Evolutionary conservation across 92 coral and sea anemone species (phyloP).

Genomic region (Parazoanthus swiftii): DNA sequence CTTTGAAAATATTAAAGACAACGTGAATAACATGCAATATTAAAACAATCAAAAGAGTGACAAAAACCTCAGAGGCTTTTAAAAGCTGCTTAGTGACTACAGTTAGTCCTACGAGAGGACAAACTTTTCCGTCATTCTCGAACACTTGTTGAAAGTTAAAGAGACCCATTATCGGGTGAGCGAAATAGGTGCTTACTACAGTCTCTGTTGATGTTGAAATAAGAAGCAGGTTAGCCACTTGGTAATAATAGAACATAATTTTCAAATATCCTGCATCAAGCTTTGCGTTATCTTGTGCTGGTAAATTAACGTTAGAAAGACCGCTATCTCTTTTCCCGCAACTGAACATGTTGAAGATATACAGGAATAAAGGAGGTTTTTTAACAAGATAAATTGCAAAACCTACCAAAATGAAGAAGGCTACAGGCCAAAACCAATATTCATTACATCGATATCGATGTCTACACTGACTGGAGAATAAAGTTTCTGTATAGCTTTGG

Average conservation of each 20-base stretch:
- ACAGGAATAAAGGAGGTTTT: neutral
- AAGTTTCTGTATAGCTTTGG: conserved; percentile 54
- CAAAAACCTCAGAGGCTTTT: conserved; percentile 22
- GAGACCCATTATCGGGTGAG: conserved; percentile 59
- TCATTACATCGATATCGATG: conserved; percentile 16
- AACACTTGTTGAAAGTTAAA: conserved; percentile 65
- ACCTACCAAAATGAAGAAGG: neutral
- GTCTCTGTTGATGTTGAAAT: conserved; percentile 41
- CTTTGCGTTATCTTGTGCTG: neutral
- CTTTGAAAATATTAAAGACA: conserved; percentile 18
- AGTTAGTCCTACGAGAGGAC: conserved; percentile 50
- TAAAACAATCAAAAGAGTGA: conserved; percentile 1
- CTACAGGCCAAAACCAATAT: conserved; percentile 51
- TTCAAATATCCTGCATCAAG: conserved; percentile 59
- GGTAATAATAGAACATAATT: conserved; percentile 81
- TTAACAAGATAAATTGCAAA: conserved; percentile 11
- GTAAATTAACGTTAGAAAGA: neutral
- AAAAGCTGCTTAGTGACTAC: conserved; percentile 30
- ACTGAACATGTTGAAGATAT: neutral
- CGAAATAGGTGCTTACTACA: conserved; percentile 25
- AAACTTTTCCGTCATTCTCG: conserved; percentile 30
- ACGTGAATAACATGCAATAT: conserved; percentile 42
- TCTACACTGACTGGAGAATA: conserved; percentile 57
- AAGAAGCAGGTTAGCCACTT: conserved; percentile 67
- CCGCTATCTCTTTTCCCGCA: neutral